Conservation (phyloP, 1,140 invertebrate species). For the Heliconius melpomene region DNA sequence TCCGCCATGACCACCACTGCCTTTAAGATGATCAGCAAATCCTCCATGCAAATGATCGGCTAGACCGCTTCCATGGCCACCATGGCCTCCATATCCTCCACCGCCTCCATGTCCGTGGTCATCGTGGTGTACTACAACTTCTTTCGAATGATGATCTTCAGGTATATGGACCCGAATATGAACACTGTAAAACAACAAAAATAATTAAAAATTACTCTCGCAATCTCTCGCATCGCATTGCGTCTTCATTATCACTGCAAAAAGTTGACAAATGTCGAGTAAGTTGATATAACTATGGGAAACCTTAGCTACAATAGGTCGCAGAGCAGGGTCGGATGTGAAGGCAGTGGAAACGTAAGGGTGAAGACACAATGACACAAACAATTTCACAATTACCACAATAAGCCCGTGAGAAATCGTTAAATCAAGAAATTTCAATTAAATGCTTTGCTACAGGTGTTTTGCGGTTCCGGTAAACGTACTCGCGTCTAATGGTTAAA, state of each 20-base stretch:
- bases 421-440: conserved; percentile 58
- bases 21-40: conserved; percentile 41
- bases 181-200: conserved; percentile 61
- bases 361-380: conserved; percentile 67
- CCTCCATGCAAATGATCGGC: conserved; percentile 48
- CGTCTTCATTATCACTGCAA: conserved; percentile 30
- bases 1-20: conserved; percentile 27
- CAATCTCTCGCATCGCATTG: conserved; percentile 22
- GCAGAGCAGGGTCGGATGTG: conserved; percentile 57
- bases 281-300: conserved; percentile 36
- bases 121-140: conserved; percentile 65
- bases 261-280: conserved; percentile 35
- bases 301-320: conserved; percentile 49
- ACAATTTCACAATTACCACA: conserved; percentile 75
- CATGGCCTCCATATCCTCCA: conserved; percentile 32
- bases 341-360: conserved; percentile 58
- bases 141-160: conserved; percentile 66
- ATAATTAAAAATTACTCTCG: not conserved
- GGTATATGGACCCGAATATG: conserved; percentile 74
- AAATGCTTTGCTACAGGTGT: conserved; percentile 35
- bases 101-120: conserved; percentile 44
- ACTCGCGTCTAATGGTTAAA: conserved; percentile 29
- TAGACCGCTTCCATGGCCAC: conserved; percentile 43
- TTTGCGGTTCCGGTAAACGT: conserved; percentile 39
- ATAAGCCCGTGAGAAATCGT: conserved; percentile 68